Base-by-base conservation (phyloP, 2,888 invertebrate species). In the Ellobium chinense region DNA sequence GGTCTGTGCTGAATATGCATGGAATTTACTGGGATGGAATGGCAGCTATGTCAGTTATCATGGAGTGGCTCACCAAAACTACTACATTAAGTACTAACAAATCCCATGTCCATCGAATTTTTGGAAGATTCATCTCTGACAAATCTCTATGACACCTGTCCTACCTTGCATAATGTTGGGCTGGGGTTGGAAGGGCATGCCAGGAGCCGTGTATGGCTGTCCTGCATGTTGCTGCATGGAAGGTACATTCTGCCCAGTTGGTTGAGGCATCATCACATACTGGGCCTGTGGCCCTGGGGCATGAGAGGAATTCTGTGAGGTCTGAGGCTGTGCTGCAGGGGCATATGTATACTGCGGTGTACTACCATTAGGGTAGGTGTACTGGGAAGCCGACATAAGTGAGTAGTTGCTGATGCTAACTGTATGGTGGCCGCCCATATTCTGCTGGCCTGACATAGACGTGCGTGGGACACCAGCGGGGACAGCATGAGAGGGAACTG, bases 181-280 rank as follows among this genome's bases (percentile, higher is more conserved):
- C 65, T 60, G 60, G 24, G 74, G 68, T n/a, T 75, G 80, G 29
- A 80, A 80, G 27, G 63, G 74, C n/a, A 75, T 63, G 24, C 68
- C 56, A 1, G 56, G 9, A 27, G 56, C 37, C n/a, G 63, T 9
- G 31, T 66, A 72, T 21, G 72, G 39, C 56, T 74, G 74, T 4
- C n/a, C 60, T 37, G 66, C 27, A 18, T 65, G 72, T 27, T 74
- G 80, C 74, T 80, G 80, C 68, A 80, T 68, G 54, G 79, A 60
- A 3, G 63, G 66, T 24, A 68, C 74, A 21, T 5, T 60, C 58
- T 79, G 83, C 18, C 77, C 62, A 18, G 54, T 73, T 2, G 83
- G 80, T n/a, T 81, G 81, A 14, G 83, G 83, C 83, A 83, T 83
- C 36, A 83, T 65, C 14, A 83, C 77, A 39, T 79, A 70, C 39